phyloP scores from a whole-genome alignment of 2,888 invertebrate genomes.

The Gasteruption jaculator region DNA sequence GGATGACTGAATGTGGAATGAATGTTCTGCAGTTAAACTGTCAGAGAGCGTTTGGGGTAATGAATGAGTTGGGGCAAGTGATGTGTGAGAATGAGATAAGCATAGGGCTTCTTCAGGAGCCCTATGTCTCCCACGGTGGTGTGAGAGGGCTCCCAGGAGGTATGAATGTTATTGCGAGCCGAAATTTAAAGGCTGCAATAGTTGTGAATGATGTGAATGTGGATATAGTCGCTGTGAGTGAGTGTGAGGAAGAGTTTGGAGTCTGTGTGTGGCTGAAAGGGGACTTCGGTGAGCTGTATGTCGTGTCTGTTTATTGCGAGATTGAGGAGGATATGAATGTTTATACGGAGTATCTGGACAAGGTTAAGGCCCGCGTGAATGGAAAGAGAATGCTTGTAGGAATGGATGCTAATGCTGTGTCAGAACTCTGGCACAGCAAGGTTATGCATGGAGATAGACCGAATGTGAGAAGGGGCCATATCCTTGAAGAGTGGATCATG shows the following conservation, averaged over 20 bases:
- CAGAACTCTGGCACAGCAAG: slow-evolving; percentile 20
- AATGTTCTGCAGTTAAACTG: slow-evolving; percentile 13
- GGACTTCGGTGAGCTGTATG: slow-evolving; percentile 9
- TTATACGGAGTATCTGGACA: too few relatives aligned
- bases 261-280: slow-evolving; percentile 16
- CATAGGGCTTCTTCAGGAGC: slow-evolving; percentile 13
- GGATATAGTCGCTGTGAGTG: neutral
- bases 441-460: neutral
- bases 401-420: slow-evolving; percentile 23
- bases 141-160: slow-evolving; percentile 7
- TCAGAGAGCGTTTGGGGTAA: slow-evolving; percentile 9
- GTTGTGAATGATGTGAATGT: neutral
- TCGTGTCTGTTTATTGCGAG: slow-evolving; percentile 19
- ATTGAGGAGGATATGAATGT: too few relatives aligned
- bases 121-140: neutral
- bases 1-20: neutral
- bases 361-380: neutral
- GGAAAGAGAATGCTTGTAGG: slow-evolving; percentile 15
- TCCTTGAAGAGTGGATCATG: slow-evolving; percentile 8
- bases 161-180: slow-evolving; percentile 8
- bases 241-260: slow-evolving; percentile 6
- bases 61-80: slow-evolving; percentile 14
- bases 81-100: slow-evolving; percentile 3
- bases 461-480: neutral
- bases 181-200: slow-evolving; percentile 12